Conservation (phyloP, 2,888 invertebrate genomes). For the Meghimatium bilineatum region DNA sequence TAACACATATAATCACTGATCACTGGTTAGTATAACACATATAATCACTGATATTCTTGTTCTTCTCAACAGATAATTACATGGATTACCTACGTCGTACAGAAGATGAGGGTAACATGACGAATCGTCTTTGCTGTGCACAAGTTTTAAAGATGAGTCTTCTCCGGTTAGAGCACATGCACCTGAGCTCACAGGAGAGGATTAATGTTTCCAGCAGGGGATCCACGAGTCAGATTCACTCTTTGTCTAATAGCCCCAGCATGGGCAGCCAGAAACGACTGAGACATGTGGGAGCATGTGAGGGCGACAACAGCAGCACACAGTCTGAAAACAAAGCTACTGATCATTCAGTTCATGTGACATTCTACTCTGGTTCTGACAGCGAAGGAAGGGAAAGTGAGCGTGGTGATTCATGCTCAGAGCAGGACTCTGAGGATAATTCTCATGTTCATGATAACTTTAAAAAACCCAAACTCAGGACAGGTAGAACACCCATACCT, state of each 20-base stretch:
- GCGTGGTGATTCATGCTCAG: slow-evolving; percentile 7
- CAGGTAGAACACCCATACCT: neutral
- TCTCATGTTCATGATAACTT: neutral
- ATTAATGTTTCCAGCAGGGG: neutral
- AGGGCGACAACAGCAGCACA: neutral
- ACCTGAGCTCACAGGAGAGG: neutral
- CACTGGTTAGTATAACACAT: too few relatives aligned
- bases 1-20: too few relatives aligned
- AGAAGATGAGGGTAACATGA: slow-evolving; percentile 20
- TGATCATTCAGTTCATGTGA: neutral
- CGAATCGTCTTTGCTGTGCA: slow-evolving; percentile 33
- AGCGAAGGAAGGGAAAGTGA: neutral
- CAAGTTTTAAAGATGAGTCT: slow-evolving; percentile 19
- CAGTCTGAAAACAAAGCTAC: neutral
- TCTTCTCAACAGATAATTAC: slow-evolving; percentile 23
- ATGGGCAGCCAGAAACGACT: neutral
- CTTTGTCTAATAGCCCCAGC: neutral
- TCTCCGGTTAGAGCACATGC: slow-evolving; percentile 1
- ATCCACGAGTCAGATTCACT: neutral
- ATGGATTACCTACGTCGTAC: slow-evolving; percentile 16
- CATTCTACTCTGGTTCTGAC: neutral
- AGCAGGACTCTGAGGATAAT: neutral
- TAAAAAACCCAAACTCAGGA: too few relatives aligned
- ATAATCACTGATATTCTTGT: neutral
- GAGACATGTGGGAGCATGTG: neutral